phyloP scores from a whole-genome alignment of 2,113 vertebrate genomes.

The Siniperca knerii region DNA sequence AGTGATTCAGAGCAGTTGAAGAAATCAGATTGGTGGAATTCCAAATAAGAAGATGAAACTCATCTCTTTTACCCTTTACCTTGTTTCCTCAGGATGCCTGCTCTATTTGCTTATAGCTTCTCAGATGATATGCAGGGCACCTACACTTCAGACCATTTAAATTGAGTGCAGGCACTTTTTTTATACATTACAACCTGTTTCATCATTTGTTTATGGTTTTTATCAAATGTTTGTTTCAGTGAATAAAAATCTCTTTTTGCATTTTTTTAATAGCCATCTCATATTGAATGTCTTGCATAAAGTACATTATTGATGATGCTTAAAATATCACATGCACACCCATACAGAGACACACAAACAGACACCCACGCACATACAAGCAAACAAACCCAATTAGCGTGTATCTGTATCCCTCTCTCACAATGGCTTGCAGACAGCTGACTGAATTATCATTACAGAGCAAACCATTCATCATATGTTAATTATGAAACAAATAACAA shows the following conservation, averaged over 20 bases:
- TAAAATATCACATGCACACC: constrained; percentile 1
- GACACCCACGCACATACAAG: not conserved
- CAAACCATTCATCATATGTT: constrained; percentile 37
- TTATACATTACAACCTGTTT: constrained; percentile 6
- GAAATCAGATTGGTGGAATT: constrained; percentile 50
- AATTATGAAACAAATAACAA: constrained; percentile 57
- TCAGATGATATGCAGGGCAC: constrained; percentile 13
- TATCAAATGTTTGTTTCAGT: constrained; percentile 18
- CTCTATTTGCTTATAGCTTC: constrained; percentile 45
- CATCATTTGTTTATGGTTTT: not conserved
- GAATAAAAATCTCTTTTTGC: not conserved
- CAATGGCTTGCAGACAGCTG: constrained; percentile 38
- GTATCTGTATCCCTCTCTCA: constrained; percentile 13
- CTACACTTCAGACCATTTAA: constrained; percentile 13
- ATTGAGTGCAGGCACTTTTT: not conserved
- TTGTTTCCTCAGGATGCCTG: constrained; percentile 39
- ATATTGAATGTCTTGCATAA: constrained; percentile 15
- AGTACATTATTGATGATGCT: not conserved
- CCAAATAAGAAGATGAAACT: constrained; percentile 46
- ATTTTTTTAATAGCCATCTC: not conserved
- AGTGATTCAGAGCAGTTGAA: not conserved
- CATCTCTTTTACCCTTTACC: constrained; percentile 23
- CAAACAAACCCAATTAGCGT: constrained; percentile 33
- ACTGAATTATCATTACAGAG: constrained; percentile 44
- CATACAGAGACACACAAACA: not conserved